Percentiles rank a stretch among this genome's conserved stretches.
These are phyloP conservation scores for Zalophus californianus DNA, from an alignment of 2,797 vertebrate genomes.

Conservation along the genomic window DNA sequence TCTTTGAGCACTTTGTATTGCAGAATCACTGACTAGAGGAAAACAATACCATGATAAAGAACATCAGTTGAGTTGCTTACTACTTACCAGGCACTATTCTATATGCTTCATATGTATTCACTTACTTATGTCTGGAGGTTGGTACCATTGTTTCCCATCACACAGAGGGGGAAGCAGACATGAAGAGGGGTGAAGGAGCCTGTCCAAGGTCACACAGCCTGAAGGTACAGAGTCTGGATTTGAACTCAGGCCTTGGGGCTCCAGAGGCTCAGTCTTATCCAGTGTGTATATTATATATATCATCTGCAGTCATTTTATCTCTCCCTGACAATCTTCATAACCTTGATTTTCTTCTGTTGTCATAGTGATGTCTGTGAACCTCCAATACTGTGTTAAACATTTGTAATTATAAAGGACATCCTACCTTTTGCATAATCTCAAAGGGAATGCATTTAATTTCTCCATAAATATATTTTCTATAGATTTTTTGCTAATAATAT, in stretches of 20 bases:
- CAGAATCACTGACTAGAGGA: background rate
- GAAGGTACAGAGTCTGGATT: background rate
- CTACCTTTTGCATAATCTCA: background rate
- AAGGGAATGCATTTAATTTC: background rate
- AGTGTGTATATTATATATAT: background rate
- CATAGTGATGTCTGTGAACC: background rate
- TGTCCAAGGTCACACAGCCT: background rate
- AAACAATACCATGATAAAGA: background rate
- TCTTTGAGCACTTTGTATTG: background rate
- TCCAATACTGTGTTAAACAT: background rate
- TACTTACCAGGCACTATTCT: background rate
- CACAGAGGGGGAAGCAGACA: background rate
- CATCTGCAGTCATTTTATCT: background rate
- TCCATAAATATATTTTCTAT: background rate
- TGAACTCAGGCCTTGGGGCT: background rate
- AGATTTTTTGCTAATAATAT: background rate
- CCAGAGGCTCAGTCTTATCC: background rate
- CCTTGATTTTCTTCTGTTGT: background rate
- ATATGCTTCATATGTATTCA: background rate
- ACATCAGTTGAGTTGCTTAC: background rate
- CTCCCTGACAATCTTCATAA: background rate
- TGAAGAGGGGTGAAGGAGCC: background rate
- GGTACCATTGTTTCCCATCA: background rate
- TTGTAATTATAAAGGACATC: background rate
- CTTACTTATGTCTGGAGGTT: background rate